phyloP scores from a whole-genome alignment of 2,888 invertebrate genomes.

The Fragum fragum region DNA sequence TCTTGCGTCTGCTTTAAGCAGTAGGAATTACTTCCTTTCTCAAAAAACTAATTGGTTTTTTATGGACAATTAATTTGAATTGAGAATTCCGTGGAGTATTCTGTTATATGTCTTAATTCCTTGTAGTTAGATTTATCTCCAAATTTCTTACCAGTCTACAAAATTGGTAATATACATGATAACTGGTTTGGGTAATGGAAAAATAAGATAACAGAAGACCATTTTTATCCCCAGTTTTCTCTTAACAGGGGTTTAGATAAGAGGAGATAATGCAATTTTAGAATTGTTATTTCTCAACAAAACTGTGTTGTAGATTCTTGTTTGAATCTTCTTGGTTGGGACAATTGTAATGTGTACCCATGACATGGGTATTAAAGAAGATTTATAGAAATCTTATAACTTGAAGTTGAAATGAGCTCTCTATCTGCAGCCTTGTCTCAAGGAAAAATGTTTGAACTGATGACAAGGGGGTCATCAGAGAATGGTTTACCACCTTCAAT shows the following conservation, averaged over 20 bases:
- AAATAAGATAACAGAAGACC: neutral
- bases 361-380: neutral
- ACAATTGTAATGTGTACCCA: neutral
- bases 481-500: slow-evolving; percentile 13
- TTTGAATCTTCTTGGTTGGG: neutral
- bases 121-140: too few species aligned
- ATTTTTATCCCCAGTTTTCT: neutral
- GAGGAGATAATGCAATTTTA: neutral
- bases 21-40: too few species aligned
- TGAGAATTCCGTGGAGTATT: too few species aligned
- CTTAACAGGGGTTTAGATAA: neutral
- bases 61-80: too few species aligned
- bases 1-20: too few species aligned
- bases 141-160: neutral
- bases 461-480: slow-evolving; percentile 1
- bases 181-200: slow-evolving; percentile 3
- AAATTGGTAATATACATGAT: slow-evolving; percentile 3
- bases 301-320: neutral
- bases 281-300: neutral
- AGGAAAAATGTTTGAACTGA: neutral
- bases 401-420: neutral
- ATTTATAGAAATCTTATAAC: neutral
- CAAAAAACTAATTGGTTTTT: too few species aligned
- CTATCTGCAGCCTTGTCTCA: neutral
- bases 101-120: too few species aligned